Base-by-base conservation (phyloP, 2,113 vertebrate genomes). In the Pelodiscus sinensis region DNA sequence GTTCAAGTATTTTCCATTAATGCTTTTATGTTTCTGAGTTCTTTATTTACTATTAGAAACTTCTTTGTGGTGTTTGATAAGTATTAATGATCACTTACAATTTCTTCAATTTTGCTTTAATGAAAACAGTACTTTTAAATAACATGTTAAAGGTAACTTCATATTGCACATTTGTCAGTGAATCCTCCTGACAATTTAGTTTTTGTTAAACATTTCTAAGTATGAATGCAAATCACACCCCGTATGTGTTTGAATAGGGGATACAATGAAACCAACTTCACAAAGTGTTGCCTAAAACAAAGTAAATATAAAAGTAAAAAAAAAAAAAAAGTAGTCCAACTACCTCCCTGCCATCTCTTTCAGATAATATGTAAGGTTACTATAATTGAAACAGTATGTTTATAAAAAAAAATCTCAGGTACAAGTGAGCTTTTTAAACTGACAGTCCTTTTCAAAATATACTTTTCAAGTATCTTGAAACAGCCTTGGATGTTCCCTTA, bases 1-100 rank as follows among this genome's bases (percentile, higher is more conserved):
- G 0, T 50, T 52, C 35, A 3, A 3, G 0, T 6, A 0, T 21
- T 35, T 35, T 31, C 68, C 2, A 0, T 11, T 10, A 52, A 3
- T 1, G 14, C 29, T n/a, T 4, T 29, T 54, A 5, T 0, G 2
- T 11, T 6, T 44, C 44, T 68, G 50, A 1, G 27, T 65, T 81
- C 83, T 8, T 7, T 51, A 75, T 84, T 80, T 31, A n/a, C 6
- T 73, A 2, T 19, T 29, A 1, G 35, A 11, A 16, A 71, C 24
- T 27, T 78, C 75, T 27, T 2, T 0, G 0, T 16, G 10, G 38
- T 22, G 56, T 2, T 1, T 10, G 50, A 1, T 16, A n/a, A 57
- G 52, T 55, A 44, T 54, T 22, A 0, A 24, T 11, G 35, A 2
- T 57, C 6, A 1, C 31, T 65, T n/a, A 1, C 1, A 4, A 44